These are phyloP conservation scores for Radopholus similis DNA, from an alignment of 1,140 invertebrate species.

Conservation along the genomic window DNA sequence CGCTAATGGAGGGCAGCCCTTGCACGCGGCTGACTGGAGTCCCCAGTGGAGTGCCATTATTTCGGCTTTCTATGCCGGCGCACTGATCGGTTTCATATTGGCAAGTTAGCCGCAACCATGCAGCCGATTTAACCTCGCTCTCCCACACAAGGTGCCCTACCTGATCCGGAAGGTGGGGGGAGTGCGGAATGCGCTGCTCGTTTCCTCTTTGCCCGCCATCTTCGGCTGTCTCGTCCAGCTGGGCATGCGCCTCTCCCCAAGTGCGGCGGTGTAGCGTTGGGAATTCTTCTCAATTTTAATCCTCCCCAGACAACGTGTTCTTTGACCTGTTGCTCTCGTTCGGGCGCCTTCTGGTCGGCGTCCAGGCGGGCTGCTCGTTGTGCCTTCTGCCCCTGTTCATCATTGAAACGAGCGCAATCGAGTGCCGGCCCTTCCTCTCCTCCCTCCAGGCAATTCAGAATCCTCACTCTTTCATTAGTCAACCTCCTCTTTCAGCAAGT, in stretches of 20 bases:
- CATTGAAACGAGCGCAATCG: constrained; percentile 18
- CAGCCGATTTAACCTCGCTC: neutral
- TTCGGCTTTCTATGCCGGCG: constrained; percentile 29
- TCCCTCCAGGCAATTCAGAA: constrained; percentile 25
- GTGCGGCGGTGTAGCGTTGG: constrained; percentile 11
- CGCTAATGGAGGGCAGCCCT: neutral
- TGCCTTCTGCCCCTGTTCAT: constrained; percentile 33
- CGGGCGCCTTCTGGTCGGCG: constrained; percentile 27
- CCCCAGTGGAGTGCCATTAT: constrained; percentile 27
- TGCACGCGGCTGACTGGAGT: constrained; percentile 21
- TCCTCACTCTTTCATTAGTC: constrained; percentile 7
- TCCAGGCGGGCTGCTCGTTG: constrained; percentile 31
- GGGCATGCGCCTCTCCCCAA: constrained; percentile 13
- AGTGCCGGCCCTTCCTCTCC: constrained; percentile 29
- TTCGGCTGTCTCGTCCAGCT: constrained; percentile 26
- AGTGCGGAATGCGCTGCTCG: constrained; percentile 18
- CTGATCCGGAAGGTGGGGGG: constrained; percentile 18
- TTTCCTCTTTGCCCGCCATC: constrained; percentile 20
- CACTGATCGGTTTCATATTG: constrained; percentile 21
- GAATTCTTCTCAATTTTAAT: neutral
- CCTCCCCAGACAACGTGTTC: no score
- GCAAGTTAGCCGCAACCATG: constrained; percentile 10
- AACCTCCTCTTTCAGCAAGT: constrained; percentile 24
- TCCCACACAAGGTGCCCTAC: constrained; percentile 14
- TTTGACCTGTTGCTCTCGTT: constrained; percentile 21